Conservation (phyloP, 2,797 vertebrate species). For the Pantherophis vulpinus region DNA sequence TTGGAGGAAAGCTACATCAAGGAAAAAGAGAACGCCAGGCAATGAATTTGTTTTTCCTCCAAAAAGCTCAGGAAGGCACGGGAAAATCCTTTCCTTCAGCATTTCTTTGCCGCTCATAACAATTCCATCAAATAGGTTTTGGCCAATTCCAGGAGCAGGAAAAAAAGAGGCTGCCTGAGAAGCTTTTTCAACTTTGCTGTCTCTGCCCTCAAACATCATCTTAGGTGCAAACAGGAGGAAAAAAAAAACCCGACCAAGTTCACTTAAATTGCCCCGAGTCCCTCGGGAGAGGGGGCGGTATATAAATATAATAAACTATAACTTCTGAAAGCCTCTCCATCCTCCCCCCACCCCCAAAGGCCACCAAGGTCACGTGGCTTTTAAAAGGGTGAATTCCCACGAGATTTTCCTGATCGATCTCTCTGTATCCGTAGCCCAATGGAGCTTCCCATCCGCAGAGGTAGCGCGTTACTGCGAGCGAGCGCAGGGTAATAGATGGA, state of each 20-base stretch:
- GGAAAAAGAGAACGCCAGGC: neutral
- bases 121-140: no score
- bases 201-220: neutral
- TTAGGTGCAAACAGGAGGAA: neutral
- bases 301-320: no score
- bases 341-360: no score
- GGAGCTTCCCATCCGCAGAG: neutral
- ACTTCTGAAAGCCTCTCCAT: neutral
- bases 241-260: rapidly evolving
- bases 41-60: no score
- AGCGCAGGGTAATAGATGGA: neutral
- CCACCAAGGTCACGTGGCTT: neutral
- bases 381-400: no score
- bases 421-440: neutral
- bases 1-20: neutral
- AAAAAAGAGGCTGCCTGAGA: no score
- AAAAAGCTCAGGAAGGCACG: no score
- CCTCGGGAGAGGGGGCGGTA: no score
- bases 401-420: no score
- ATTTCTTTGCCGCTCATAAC: no score
- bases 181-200: neutral
- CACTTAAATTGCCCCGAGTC: neutral
- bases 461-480: neutral
- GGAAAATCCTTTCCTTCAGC: no score
- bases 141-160: neutral